Evolutionary conservation across 2,888 invertebrate genomes (phyloP), one percentile per base, ranked within the genome.

Genomic region (Tetrapedia diversipes): DNA sequence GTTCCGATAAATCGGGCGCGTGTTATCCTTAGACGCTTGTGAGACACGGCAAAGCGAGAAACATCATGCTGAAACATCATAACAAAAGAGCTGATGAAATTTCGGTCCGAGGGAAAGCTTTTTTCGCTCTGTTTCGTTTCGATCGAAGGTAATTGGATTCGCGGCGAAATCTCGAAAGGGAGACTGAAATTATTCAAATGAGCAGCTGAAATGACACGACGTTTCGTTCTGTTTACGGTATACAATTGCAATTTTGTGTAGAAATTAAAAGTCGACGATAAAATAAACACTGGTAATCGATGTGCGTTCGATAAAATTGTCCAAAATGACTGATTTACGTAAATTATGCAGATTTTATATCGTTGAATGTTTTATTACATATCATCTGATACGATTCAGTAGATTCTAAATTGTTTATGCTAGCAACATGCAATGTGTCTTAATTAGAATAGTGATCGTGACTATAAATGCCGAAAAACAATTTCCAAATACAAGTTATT

Each of bases 21-120:
- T 79, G 85, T 82, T 83, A 81, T 82, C 84, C 79, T 84, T 79
- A 81, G 84, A 84, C 77, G 66, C 53, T 60, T 75, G 80, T 64
- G 78, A 73, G 80, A 82, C 77, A 63, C 39, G 47, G 67, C 37
- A 75, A 59, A 79, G 67, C 74, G 69, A 79, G 73, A 61, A 77
- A 68, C 64, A 60, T 66, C 68, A 56, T 66, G 69, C 59, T 66
- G 54, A 70, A 74, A 79, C 68, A 61, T 81, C 79, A 67, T 77
- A 77, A 72, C 60, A 70, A 77, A 76, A 60, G 63, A 64, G 29
- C 24, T 22, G 63, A 41, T 24, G 53, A 53, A 64, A 64, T 61
- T 61, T 56, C n/a, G 2, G 24, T 34, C 19, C 16, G 8, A 16
- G 4, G 14, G 39, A 47, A 66, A n/a, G n/a, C n/a, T 6, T 43